Evolutionary conservation across 2,888 invertebrate species (phyloP), one percentile per base, ranked within the genome.

Genomic region (Agrochola circellaris): DNA sequence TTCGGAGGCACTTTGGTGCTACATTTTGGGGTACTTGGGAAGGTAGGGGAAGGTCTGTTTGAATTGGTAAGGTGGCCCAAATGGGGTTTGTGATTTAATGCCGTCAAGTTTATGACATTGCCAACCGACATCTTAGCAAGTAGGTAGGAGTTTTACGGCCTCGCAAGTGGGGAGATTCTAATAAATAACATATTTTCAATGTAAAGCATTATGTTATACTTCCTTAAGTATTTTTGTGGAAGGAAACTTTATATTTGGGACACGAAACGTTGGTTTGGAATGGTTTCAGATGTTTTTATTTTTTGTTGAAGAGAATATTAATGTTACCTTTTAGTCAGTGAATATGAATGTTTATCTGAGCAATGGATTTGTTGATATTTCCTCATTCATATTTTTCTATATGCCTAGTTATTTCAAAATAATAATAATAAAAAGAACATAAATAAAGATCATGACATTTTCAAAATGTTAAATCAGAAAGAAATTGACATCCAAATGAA

Each of bases 21-120:
- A 70, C 80, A 77, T 87, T 88, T 87, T 74, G 13, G 67, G 76
- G 62, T 74, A 48, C 42, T 42, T 62, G 38, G 45, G 61, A 75
- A 75, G 82, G 83, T 73, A 75, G 79, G 72, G 71, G 83, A 77
- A 86, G 93, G 66, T 91, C 93, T 81, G 34, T 34, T 79, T 85
- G 79, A 79, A 84, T 82, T 93, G 93, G 93, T 81, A 51, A 73
- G 80, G 84, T 86, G 82, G 80, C 81, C 83, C 84, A 92, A 95
- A 94, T 92, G 93, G 92, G 91, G 89, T 91, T 91, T 91, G 92
- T 94, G 94, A 95, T 95, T 95, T 95, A 94, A 93, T 90, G 91
- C 93, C 91, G 89, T 92, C 92, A 92, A 92, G 91, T 94, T 94
- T 94, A 95, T 93, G 94, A 93, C 90, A 90, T 88, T 88, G 87